phyloP scores from a whole-genome alignment of 2,113 vertebrate genomes.

The Numida meleagris region DNA sequence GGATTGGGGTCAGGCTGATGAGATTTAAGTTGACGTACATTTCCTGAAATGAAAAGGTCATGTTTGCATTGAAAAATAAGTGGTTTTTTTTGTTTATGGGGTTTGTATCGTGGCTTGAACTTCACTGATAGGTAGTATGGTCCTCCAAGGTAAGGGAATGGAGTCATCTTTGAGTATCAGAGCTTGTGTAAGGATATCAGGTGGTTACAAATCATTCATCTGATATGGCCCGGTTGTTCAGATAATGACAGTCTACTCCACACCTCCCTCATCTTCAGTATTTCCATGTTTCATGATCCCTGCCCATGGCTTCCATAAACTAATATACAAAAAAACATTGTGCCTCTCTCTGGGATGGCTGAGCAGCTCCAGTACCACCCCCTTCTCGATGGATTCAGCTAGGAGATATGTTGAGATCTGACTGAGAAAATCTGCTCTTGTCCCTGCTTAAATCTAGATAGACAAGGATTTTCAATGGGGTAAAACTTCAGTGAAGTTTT shows the following conservation, averaged over 20 bases:
- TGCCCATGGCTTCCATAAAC: background rate
- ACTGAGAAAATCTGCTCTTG: background rate
- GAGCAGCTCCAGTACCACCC: background rate
- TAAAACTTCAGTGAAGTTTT: background rate
- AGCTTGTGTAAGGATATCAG: background rate
- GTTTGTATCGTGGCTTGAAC: constrained; percentile 10
- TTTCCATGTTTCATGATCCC: background rate
- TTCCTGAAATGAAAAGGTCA: constrained; percentile 63
- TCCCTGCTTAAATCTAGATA: background rate
- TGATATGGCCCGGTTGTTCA: background rate
- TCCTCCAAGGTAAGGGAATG: background rate
- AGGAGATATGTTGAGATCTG: background rate
- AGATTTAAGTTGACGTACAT: constrained; percentile 46
- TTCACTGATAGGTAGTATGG: background rate
- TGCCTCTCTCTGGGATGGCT: background rate
- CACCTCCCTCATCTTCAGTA: background rate
- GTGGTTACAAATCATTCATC: background rate
- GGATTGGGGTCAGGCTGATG: constrained; percentile 71
- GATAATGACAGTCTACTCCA: background rate
- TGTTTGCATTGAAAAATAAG: constrained; percentile 19
- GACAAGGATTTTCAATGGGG: background rate
- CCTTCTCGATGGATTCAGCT: background rate
- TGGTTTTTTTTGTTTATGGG: background rate
- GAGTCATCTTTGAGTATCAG: background rate
- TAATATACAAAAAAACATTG: background rate